Conservation (phyloP, 1,140 invertebrate genomes). For the Eueides isabella region DNA sequence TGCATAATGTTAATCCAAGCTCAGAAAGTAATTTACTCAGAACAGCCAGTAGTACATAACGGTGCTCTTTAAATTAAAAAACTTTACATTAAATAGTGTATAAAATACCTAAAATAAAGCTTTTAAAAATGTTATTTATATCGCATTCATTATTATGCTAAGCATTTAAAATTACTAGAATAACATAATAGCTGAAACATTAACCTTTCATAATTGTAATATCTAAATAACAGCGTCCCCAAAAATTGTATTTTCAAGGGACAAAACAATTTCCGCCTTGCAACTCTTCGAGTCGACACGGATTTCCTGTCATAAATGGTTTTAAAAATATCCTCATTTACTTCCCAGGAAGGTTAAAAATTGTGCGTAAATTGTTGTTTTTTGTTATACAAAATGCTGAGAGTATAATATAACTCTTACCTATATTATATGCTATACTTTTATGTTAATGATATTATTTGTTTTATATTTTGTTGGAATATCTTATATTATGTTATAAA, state of each 20-base stretch:
- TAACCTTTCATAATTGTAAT: constrained; percentile 3
- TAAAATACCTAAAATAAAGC: no score
- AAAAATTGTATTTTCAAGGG: constrained; percentile 22
- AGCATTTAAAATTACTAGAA: neutral
- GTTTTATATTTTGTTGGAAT: no score
- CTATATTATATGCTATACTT: neutral
- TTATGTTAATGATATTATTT: neutral
- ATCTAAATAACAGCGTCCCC: constrained; percentile 19
- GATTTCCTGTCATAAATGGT: constrained; percentile 33
- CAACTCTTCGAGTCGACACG: constrained; percentile 27
- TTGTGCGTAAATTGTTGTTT: neutral
- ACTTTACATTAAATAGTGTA: no score
- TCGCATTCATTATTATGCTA: neutral
- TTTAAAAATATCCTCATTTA: constrained; percentile 18
- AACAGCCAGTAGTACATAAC: no score
- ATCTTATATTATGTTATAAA: no score
- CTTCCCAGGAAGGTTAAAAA: neutral
- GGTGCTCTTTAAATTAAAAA: no score
- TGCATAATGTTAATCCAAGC: no score
- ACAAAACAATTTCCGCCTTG: constrained; percentile 33
- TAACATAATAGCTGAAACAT: neutral
- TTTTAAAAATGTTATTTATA: neutral
- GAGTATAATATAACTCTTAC: neutral
- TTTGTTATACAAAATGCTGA: neutral
- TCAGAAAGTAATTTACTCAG: no score